A percentile compares a stretch with the other conserved stretches of the same genome.
Evolutionary conservation across 2,797 vertebrate genomes (phyloP).

Genomic region (Pelochelys cantorii): DNA sequence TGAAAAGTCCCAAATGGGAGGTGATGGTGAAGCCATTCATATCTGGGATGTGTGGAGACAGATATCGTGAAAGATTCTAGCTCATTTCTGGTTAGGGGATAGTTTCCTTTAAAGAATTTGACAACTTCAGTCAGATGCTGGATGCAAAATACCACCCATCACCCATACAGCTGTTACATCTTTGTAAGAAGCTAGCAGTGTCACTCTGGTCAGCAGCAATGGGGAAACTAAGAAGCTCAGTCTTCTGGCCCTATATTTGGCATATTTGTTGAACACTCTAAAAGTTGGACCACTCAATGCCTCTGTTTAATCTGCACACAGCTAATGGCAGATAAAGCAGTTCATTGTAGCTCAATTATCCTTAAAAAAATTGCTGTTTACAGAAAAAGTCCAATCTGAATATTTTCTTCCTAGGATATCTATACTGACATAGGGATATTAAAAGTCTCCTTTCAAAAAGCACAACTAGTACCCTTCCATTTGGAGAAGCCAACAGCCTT

Average conservation of each 20-base stretch:
- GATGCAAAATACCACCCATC: background rate
- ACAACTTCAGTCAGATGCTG: background rate
- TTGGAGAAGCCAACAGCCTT: no score
- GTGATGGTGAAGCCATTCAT: background rate
- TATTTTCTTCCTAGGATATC: background rate
- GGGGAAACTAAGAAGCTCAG: background rate
- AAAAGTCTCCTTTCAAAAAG: no score
- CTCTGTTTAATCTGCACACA: background rate
- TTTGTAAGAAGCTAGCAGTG: background rate
- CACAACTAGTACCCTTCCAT: no score
- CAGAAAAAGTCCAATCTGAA: background rate
- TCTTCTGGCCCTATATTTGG: background rate
- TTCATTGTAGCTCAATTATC: background rate
- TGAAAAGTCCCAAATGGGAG: background rate
- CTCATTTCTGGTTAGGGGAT: conserved; percentile 10
- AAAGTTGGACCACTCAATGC: background rate
- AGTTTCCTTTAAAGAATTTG: conserved; percentile 45
- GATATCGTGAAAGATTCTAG: background rate
- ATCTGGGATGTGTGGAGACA: background rate
- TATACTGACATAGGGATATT: background rate
- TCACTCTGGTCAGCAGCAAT: background rate
- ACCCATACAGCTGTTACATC: background rate
- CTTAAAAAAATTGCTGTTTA: background rate
- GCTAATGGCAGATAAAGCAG: background rate
- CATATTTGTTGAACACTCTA: background rate